Percentiles rank a stretch among this genome's conserved stretches.
Conservation (phyloP, 1,140 invertebrate species). For the Leptinotarsa defecta region DNA sequence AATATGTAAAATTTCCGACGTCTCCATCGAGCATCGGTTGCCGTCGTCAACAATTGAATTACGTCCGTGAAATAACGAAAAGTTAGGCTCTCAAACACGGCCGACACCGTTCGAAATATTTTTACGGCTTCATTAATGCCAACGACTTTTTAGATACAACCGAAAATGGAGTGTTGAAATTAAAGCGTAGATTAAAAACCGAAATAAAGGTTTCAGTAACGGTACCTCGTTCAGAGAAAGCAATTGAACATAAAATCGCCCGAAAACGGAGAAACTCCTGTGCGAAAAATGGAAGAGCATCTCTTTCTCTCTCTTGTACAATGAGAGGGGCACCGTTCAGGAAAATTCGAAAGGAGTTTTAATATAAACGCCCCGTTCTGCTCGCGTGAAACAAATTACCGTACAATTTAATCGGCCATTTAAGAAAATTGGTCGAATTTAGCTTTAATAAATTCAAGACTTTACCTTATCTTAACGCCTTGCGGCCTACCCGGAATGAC, state of each 20-base stretch:
- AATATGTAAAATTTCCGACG: not conserved
- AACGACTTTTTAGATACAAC: slow-evolving; percentile 46
- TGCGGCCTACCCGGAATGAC: slow-evolving; percentile 28
- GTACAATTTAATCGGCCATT: slow-evolving; percentile 53
- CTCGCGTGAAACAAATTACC: slow-evolving; percentile 53
- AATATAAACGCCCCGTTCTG: slow-evolving; percentile 42
- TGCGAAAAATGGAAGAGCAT: not conserved
- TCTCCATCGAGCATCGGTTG: not conserved
- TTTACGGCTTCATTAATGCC: slow-evolving; percentile 52
- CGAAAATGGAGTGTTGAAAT: slow-evolving; percentile 53
- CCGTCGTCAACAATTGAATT: not conserved
- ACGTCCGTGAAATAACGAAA: not conserved
- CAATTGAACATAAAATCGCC: slow-evolving; percentile 51
- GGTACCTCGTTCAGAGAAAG: slow-evolving; percentile 30
- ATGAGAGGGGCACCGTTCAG: slow-evolving; percentile 36
- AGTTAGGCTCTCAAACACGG: slow-evolving; percentile 16
- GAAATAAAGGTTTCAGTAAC: slow-evolving; percentile 37
- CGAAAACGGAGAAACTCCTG: not conserved
- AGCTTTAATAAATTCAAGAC: slow-evolving; percentile 53
- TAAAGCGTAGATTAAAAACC: slow-evolving; percentile 53
- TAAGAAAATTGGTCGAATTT: slow-evolving; percentile 55
- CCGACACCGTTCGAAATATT: slow-evolving; percentile 34
- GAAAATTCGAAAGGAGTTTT: slow-evolving; percentile 46
- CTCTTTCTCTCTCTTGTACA: not conserved
- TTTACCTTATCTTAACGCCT: slow-evolving; percentile 54